Evolutionary conservation across 2,113 vertebrate species (phyloP), one percentile per base, ranked within the genome.

Genomic region (Gopherus evgoodei): DNA sequence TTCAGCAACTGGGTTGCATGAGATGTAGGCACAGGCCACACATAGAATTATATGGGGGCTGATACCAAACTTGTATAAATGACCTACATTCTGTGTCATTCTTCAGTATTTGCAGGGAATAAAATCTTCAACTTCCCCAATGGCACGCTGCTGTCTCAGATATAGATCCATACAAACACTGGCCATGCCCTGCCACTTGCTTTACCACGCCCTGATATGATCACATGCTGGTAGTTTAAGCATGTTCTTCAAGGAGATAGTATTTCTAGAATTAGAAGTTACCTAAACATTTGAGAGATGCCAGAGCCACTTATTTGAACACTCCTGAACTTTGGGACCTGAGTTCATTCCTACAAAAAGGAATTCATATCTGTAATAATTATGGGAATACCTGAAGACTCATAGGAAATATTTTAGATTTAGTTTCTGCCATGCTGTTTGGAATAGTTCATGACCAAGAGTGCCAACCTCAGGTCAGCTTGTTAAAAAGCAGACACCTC

Each of bases 141-240:
- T 5, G 65, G 35, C 9, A 1, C 84, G 52, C 91, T 87, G 1
- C 7, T 69, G 2, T 2, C 11, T 83, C 21, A 81, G 69, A 88
- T 87, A n/a, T 2, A n/a, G 1, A 1, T 17, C 1, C 59, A 83
- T 91, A 16, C 75, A 62, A 29, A 56, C 3, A 84, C 3, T 1
- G 4, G 1, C 11, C 81, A 0, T 2, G 2, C 1, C 11, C 9
- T 11, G 42, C 59, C 31, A 50, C 79, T 47, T 25, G 56, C 13
- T 27, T 2, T 10, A 65, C 27, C 2, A 6, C 76, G 35, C 65
- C 35, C 65, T 17, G 7, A 21, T 38, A 38, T 69, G 35, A 69
- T 69, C 35, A 19, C 35, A n/a, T 72, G 35, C 65, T 72, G n/a
- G 21, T 72, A 22, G 19, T 72, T 72, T 72, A 72, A 19, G 9